phyloP scores from a whole-genome alignment of 2,113 vertebrate genomes.

The Cryptomyrus ogoouensis region DNA sequence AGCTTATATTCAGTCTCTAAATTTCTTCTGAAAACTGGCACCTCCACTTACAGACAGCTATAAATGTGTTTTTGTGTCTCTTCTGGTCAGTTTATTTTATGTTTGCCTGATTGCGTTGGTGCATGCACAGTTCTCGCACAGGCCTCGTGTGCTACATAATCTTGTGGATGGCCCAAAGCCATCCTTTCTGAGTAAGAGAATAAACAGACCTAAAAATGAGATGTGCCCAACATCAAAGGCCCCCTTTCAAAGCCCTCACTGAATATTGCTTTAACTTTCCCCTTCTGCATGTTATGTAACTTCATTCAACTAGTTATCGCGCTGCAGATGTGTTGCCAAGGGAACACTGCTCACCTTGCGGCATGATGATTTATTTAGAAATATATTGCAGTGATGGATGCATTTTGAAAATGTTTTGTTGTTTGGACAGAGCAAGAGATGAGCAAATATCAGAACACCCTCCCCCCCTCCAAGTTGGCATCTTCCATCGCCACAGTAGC shows the following conservation, averaged over 20 bases:
- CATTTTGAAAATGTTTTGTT: constrained; percentile 9
- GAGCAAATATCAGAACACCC: not conserved
- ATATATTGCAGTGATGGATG: constrained; percentile 1
- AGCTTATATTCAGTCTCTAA: not conserved
- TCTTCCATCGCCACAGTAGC: not conserved
- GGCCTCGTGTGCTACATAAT: not conserved
- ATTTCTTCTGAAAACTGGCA: not conserved
- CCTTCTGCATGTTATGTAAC: constrained; percentile 23
- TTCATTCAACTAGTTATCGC: constrained; percentile 26
- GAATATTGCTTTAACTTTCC: constrained; percentile 11
- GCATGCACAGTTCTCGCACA: not conserved
- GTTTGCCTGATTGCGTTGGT: not conserved
- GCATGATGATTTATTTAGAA: not conserved
- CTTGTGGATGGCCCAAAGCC: constrained; percentile 22
- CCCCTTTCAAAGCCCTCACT: not conserved
- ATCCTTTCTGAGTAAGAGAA: constrained; percentile 14
- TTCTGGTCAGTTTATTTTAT: not conserved
- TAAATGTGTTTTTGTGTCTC: constrained; percentile 18
- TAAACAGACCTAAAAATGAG: constrained; percentile 21
- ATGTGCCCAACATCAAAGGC: constrained; percentile 14
- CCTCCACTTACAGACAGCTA: not conserved
- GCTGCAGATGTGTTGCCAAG: constrained; percentile 26
- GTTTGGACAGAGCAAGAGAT: not conserved
- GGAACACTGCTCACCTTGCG: constrained; percentile 16
- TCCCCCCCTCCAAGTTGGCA: not conserved